Evolutionary conservation across 2,113 vertebrate species (phyloP).

Genomic region (Epinephelus lanceolatus): DNA sequence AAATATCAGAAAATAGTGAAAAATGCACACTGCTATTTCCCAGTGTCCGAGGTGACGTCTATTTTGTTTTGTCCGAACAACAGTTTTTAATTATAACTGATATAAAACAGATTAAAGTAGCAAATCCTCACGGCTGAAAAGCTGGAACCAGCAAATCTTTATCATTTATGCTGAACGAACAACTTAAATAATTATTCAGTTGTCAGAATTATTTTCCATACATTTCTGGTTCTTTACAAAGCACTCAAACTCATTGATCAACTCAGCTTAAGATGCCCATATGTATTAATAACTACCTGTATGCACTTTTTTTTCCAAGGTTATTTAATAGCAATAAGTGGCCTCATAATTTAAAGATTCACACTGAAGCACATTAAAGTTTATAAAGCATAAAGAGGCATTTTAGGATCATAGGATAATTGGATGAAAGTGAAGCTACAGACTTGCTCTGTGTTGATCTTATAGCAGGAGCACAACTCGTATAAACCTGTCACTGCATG

Average conservation of each 20-base stretch:
- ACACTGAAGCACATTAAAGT: neutral
- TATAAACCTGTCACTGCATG: constrained; percentile 13
- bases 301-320: too few relatives aligned
- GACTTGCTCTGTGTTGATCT: neutral
- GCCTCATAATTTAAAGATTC: neutral
- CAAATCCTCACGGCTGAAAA: neutral
- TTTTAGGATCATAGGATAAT: neutral
- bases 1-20: neutral
- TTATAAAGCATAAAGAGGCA: neutral
- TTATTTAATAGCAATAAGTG: neutral
- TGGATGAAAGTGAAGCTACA: neutral
- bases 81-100: neutral
- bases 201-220: too few relatives aligned
- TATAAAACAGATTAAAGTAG: neutral
- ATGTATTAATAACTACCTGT: too few relatives aligned
- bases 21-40: neutral
- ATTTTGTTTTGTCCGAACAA: neutral
- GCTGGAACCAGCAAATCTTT: neutral
- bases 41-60: neutral
- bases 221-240: neutral
- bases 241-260: neutral
- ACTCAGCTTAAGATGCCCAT: too few relatives aligned
- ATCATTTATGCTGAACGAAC: neutral
- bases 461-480: neutral
- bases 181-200: neutral